phyloP scores from a whole-genome alignment of 2,797 vertebrate species.

The Oryzias dopingdopingensis region DNA sequence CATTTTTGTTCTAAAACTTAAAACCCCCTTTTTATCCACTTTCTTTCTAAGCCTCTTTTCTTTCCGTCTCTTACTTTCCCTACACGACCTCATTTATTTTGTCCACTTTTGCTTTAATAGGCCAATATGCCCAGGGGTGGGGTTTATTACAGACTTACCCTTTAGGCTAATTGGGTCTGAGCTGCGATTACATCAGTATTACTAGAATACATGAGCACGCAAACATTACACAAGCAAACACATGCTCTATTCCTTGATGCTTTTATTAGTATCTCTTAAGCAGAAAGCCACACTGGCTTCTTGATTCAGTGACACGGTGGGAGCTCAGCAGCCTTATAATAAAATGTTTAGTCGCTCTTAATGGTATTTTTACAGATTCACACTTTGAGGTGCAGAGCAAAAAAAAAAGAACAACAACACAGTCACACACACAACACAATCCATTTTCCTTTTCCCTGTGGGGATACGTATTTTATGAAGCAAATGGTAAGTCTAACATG shows the following conservation, averaged over 20 bases:
- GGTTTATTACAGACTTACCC: constrained; percentile 75
- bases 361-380: constrained; percentile 40
- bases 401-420: constrained; percentile 10
- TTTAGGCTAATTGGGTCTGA: constrained; percentile 74
- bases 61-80: constrained; percentile 21
- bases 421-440: constrained; percentile 10
- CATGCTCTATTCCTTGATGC: constrained; percentile 39
- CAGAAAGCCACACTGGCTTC: constrained; percentile 41
- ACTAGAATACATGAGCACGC: constrained; percentile 58
- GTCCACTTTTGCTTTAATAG: constrained; percentile 69
- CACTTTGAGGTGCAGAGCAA: constrained; percentile 10
- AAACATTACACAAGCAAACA: constrained; percentile 40
- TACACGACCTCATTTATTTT: constrained; percentile 63
- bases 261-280: constrained; percentile 57
- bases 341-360: constrained; percentile 56
- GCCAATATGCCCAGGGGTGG: constrained; percentile 72
- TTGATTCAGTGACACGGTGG: constrained; percentile 53
- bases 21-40: background rate
- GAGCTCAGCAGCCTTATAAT: constrained; percentile 55
- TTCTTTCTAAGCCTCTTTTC: constrained; percentile 1
- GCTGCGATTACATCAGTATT: constrained; percentile 69
- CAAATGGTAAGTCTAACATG: background rate
- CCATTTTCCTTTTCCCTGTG: constrained; percentile 24
- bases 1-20: background rate
- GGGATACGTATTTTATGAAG: constrained; percentile 39